A percentile compares a stretch with the other conserved stretches of the same genome.
Conservation (phyloP, 2,113 vertebrate genomes). For the Anarrhichthys ocellatus region DNA sequence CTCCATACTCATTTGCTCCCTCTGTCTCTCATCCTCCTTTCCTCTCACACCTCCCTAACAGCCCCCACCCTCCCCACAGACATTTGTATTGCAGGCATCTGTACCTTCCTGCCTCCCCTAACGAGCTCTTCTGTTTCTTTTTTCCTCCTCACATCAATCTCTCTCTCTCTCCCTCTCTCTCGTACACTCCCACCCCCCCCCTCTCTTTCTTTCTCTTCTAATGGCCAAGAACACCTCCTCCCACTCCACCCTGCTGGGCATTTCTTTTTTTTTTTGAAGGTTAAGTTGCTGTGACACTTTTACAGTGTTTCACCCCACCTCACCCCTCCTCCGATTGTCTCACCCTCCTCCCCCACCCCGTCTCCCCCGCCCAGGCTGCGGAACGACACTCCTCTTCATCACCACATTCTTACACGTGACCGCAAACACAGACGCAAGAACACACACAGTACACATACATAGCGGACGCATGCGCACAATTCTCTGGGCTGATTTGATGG, state of each 20-base stretch:
- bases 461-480: not conserved
- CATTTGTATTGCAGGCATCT: constrained; percentile 68
- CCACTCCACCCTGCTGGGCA: constrained; percentile 64
- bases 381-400: constrained; percentile 38
- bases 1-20: constrained; percentile 53
- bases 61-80: constrained; percentile 49
- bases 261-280: constrained; percentile 68
- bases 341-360: constrained; percentile 27
- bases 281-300: constrained; percentile 76
- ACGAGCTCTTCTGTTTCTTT: constrained; percentile 59
- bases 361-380: constrained; percentile 27
- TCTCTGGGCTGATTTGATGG: constrained; percentile 54
- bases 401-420: constrained; percentile 14
- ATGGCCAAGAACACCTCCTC: constrained; percentile 60
- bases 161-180: constrained; percentile 5
- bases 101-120: constrained; percentile 55
- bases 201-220: constrained; percentile 35
- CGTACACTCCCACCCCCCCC: constrained; percentile 1
- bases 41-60: constrained; percentile 48
- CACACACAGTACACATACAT: not conserved
- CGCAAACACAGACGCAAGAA: not conserved
- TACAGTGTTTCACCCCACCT: constrained; percentile 40
- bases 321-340: constrained; percentile 29
- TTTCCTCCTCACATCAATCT: constrained; percentile 57
- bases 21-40: constrained; percentile 23